Conservation (phyloP, 2,113 vertebrate species). For the Myodes glareolus region DNA sequence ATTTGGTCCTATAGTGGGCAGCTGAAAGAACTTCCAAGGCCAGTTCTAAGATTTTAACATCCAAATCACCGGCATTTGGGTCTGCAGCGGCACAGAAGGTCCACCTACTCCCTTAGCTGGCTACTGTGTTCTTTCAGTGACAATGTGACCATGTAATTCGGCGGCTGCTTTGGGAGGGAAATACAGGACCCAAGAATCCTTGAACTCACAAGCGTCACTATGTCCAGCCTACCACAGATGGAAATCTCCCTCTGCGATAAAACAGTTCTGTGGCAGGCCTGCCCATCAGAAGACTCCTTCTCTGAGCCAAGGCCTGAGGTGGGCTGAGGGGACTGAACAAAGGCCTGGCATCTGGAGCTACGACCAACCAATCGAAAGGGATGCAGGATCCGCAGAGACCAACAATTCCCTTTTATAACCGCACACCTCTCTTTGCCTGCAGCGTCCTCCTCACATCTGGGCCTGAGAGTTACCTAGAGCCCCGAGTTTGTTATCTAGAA, state of each 20-base stretch:
- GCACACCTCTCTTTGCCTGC: conserved; percentile 22
- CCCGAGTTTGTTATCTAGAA: background rate
- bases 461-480: conserved; percentile 27
- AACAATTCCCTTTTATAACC: background rate
- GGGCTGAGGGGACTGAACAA: conserved; percentile 52
- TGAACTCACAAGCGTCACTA: background rate
- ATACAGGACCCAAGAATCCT: background rate
- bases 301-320: conserved; percentile 20
- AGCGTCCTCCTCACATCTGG: conserved; percentile 58
- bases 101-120: background rate
- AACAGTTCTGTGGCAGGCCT: conserved; percentile 44
- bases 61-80: background rate
- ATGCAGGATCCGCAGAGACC: conserved; percentile 34
- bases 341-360: conserved; percentile 62
- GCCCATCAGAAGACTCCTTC: background rate
- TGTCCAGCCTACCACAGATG: background rate
- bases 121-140: background rate
- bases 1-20: background rate
- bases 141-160: background rate
- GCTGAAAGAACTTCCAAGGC: background rate
- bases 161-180: conserved; percentile 37
- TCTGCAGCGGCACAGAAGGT: background rate
- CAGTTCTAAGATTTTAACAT: background rate
- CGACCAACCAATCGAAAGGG: background rate
- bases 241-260: conserved; percentile 58